Evolutionary conservation across 2,888 invertebrate species (phyloP), one percentile per base, ranked within the genome.

Genomic region (Cotesia congregata): DNA sequence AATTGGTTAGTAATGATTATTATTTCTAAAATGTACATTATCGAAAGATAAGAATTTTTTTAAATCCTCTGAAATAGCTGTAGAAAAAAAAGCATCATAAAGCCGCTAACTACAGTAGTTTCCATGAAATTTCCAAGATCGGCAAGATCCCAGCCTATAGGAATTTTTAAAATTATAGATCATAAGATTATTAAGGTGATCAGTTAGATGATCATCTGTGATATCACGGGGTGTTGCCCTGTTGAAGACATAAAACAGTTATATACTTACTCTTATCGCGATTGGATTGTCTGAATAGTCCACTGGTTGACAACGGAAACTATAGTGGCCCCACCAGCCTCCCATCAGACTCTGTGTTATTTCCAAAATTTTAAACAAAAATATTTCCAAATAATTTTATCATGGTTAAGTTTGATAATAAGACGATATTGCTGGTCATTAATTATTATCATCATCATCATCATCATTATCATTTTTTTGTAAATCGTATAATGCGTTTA

Each of bases 261-360:
- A 69, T 76, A 39, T 65, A 92, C 95, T 95, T 94, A 97, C 97
- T 93, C 96, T 93, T 89, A 93, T 91, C 82, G 97, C 95, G 88
- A 93, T 93, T 81, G 94, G 93, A 90, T 93, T 94, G 90, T 94
- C 92, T 85, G 94, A 92, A 92, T 96, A 95, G 92, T 97, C 97
- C 90, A 97, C 96, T 79, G 96, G 96, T 91, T 97, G 96, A 92
- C 97, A 97, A 88, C 93, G 93, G 89, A 94, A 94, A 91, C 94
- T 96, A 94, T 97, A 97, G 88, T 95, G 94, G 88, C 93, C 93
- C 93, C 95, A 94, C 97, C 97, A 97, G 90, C 97, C 97, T 88
- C 95, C 94, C 94, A 94, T 94, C 92, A 95, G 93, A 91, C 94
- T 94, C 95, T 95, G 92, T 90, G 90, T 90, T 75, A 70, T 79